phyloP scores from a whole-genome alignment of 2,797 vertebrate genomes.

The Galago senegalensis region DNA sequence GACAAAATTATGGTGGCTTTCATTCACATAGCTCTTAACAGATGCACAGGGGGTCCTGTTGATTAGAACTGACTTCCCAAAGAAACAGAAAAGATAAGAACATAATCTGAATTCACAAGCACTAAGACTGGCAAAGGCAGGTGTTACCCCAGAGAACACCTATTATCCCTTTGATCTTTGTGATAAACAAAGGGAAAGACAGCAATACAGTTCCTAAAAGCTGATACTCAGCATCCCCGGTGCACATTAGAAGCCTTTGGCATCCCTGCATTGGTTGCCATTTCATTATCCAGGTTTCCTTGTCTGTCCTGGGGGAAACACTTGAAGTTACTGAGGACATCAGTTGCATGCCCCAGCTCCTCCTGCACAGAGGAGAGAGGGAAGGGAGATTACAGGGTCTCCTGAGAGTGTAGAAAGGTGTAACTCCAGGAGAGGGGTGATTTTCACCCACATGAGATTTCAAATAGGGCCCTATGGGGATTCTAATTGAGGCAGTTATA shows the following conservation, averaged over 20 bases:
- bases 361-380: not conserved
- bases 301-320: not conserved
- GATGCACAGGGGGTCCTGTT: not conserved
- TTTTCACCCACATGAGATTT: not conserved
- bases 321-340: not conserved
- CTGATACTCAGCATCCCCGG: not conserved
- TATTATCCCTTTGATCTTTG: not conserved
- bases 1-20: not conserved
- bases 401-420: not conserved
- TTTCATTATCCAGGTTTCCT: not conserved
- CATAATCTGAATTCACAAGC: not conserved
- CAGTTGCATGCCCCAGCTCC: not conserved
- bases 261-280: accelerated
- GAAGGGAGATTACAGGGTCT: not conserved
- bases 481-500: not conserved
- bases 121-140: not conserved
- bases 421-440: not conserved
- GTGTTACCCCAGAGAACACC: not conserved
- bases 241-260: not conserved
- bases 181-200: not conserved
- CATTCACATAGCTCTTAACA: not conserved
- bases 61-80: not conserved
- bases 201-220: not conserved
- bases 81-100: not conserved
- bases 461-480: not conserved